Evolutionary conservation across 1,140 invertebrate species (phyloP).

Genomic region (Prorops nasuta): DNA sequence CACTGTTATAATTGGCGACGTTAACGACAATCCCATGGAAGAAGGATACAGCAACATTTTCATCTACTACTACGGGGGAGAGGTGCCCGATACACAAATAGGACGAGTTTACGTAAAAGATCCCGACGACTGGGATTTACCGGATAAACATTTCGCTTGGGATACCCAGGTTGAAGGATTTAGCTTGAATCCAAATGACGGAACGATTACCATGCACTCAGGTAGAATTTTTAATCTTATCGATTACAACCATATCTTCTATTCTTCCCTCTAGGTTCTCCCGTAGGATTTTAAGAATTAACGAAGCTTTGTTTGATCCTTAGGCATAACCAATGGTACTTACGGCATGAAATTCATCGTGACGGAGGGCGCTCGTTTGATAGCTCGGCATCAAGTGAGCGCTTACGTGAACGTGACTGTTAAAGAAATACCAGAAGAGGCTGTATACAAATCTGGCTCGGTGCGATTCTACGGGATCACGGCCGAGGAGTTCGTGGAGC

Average conservation of each 20-base stretch:
- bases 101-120: constrained; percentile 89
- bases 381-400: constrained; percentile 64
- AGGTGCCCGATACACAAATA: constrained; percentile 73
- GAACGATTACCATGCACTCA: constrained; percentile 80
- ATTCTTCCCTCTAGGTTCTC: too few relatives aligned
- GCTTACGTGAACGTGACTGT: constrained; percentile 82
- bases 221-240: too few relatives aligned
- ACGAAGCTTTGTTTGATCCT: too few relatives aligned
- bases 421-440: constrained; percentile 83
- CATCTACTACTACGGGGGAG: constrained; percentile 86
- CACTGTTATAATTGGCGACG: constrained; percentile 84
- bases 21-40: constrained; percentile 84
- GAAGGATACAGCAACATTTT: constrained; percentile 83
- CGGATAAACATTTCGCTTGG: constrained; percentile 83
- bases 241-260: too few relatives aligned
- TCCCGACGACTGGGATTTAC: constrained; percentile 89
- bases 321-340: constrained; percentile 66
- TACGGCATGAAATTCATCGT: constrained; percentile 73
- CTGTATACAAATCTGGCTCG: constrained; percentile 86
- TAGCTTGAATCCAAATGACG: constrained; percentile 67
- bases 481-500: constrained; percentile 80
- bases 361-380: constrained; percentile 60
- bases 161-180: constrained; percentile 62
- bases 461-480: constrained; percentile 78
- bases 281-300: too few relatives aligned